A percentile compares a stretch with the other conserved stretches of the same genome.
These are phyloP conservation scores for Osmerus mordax DNA, from an alignment of 2,113 vertebrate genomes.

Conservation along the genomic window DNA sequence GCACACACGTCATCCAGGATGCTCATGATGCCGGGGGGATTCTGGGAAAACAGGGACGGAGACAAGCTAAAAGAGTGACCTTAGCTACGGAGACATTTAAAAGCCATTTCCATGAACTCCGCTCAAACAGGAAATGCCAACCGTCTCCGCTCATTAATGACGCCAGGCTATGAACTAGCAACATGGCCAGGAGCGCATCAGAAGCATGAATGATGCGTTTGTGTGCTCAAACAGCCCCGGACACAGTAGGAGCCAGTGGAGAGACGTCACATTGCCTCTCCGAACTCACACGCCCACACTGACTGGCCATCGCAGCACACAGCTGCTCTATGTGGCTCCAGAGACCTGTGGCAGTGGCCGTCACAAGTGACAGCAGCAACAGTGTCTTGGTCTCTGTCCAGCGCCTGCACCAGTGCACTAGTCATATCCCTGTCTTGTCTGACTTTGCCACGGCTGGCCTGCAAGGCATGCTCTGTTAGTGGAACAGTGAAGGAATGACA, in stretches of 20 bases:
- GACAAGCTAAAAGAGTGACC: background rate
- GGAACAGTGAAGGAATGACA: conserved; percentile 33
- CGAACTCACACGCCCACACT: conserved; percentile 10
- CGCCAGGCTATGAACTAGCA: too few species aligned
- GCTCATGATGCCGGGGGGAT: conserved; percentile 94
- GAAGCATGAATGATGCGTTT: background rate
- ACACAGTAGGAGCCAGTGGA: background rate
- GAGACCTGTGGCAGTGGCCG: conserved; percentile 1
- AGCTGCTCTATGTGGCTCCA: conserved; percentile 13
- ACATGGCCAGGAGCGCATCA: too few species aligned
- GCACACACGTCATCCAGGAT: conserved; percentile 96
- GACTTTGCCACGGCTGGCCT: conserved; percentile 27
- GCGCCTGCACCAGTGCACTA: background rate
- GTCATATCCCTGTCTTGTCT: background rate
- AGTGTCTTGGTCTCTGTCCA: conserved; percentile 25
- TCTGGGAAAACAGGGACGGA: conserved; percentile 66
- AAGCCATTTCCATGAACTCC: background rate
- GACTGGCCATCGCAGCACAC: conserved; percentile 6
- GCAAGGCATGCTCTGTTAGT: conserved; percentile 22
- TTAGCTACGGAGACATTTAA: background rate
- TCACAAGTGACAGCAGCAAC: conserved; percentile 17
- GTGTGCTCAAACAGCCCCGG: background rate
- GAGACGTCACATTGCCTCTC: conserved; percentile 3
- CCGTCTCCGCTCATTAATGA: too few species aligned
- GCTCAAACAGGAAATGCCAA: too few species aligned